Percentiles rank a stretch among this genome's conserved stretches.
Conservation (phyloP, 2,888 invertebrate species). For the Coleophora flavipennella region DNA sequence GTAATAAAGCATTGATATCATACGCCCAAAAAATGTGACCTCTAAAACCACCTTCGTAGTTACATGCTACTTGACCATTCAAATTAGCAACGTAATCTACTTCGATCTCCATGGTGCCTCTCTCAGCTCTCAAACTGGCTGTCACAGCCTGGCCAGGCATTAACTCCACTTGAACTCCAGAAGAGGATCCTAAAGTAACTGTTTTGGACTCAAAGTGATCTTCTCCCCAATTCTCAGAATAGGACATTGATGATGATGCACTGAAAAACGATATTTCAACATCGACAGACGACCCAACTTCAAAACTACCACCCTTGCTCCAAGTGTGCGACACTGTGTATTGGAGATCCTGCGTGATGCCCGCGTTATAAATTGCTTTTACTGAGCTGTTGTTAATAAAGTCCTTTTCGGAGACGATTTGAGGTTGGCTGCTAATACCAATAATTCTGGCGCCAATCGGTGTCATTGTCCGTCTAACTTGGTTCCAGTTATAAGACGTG, state of each 20-base stretch:
- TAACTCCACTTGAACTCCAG: slow-evolving; percentile 5
- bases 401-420: slow-evolving; percentile 15
- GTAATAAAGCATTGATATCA: slow-evolving; percentile 10
- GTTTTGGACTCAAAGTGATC: slow-evolving; percentile 4
- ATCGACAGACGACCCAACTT: no score
- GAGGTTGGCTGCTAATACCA: slow-evolving; percentile 13
- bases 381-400: slow-evolving; percentile 20
- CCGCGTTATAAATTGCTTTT: slow-evolving; percentile 17
- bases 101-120: slow-evolving; percentile 9
- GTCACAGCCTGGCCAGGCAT: slow-evolving; percentile 4
- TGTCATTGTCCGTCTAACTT: slow-evolving; percentile 21
- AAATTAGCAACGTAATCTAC: slow-evolving; percentile 17
- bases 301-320: slow-evolving; percentile 4
- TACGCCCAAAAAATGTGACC: slow-evolving; percentile 21
- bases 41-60: slow-evolving; percentile 10
- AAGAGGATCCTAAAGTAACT: slow-evolving; percentile 4
- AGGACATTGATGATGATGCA: no score
- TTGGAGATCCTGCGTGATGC: slow-evolving; percentile 19
- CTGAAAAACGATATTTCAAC: no score
- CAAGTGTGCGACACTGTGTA: slow-evolving; percentile 23
- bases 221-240: no score
- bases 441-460: slow-evolving; percentile 19
- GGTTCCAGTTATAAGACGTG: slow-evolving; percentile 22
- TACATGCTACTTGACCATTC: slow-evolving; percentile 15
- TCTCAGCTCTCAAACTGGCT: slow-evolving; percentile 8